phyloP scores from a whole-genome alignment of 2,888 invertebrate genomes.

The Drosophila peninsularis region DNA sequence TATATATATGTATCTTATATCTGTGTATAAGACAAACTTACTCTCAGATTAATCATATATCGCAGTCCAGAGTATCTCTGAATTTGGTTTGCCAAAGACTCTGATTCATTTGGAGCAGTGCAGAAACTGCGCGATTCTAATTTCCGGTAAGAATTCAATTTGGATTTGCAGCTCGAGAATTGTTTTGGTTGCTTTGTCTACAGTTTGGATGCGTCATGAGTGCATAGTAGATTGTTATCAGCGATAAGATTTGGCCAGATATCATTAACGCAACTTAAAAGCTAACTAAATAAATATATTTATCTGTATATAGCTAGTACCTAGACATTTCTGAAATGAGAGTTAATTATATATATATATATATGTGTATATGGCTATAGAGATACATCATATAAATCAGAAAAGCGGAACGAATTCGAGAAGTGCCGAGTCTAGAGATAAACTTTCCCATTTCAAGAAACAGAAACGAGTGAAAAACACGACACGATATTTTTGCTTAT shows the following conservation, averaged over 20 bases:
- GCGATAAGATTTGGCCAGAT: slow-evolving; percentile 31
- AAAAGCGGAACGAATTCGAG: slow-evolving; percentile 55
- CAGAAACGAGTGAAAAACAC: slow-evolving; percentile 46
- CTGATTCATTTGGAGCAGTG: neutral
- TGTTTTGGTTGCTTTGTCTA: neutral
- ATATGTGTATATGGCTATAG: neutral
- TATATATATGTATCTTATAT: no score
- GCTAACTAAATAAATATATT: neutral
- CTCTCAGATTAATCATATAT: neutral
- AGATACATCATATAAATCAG: slow-evolving; percentile 37
- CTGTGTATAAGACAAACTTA: no score
- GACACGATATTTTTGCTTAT: slow-evolving; percentile 28
- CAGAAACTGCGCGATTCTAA: neutral
- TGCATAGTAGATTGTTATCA: slow-evolving; percentile 5
- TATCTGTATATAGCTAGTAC: neutral
- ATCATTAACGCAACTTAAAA: neutral
- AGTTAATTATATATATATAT: neutral
- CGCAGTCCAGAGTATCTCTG: no score
- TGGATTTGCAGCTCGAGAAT: neutral
- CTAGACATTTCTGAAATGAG: no score
- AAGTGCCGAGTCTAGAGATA: slow-evolving; percentile 31
- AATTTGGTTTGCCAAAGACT: neutral
- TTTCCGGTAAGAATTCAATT: slow-evolving; percentile 1
- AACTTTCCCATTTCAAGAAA: slow-evolving; percentile 62
- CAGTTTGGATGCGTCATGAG: neutral